These are phyloP conservation scores for Abrostola triplasia DNA, from an alignment of 2,888 invertebrate genomes.

Conservation along the genomic window DNA sequence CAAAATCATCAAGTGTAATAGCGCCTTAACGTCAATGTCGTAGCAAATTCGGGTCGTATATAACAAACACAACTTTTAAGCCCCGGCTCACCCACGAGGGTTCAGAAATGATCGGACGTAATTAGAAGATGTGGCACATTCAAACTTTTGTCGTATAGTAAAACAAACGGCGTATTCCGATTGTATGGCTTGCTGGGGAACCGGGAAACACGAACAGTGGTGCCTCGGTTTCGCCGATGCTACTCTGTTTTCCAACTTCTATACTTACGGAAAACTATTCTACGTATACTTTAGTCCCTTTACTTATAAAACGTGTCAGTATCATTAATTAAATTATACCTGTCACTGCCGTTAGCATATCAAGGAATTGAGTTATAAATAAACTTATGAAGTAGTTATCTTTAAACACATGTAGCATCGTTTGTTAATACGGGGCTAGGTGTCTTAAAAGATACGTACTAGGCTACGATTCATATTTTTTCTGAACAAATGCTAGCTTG, in stretches of 20 bases:
- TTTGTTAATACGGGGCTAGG: too few relatives aligned
- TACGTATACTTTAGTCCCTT: too few relatives aligned
- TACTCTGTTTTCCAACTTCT: constrained; percentile 14
- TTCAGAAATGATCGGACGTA: constrained; percentile 56
- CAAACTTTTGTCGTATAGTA: constrained; percentile 55
- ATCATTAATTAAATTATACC: too few relatives aligned
- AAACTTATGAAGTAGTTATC: too few relatives aligned
- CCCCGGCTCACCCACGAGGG: constrained; percentile 42
- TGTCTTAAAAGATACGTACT: too few relatives aligned
- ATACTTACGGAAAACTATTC: neutral
- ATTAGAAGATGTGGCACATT: constrained; percentile 55
- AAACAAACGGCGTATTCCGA: constrained; percentile 51
- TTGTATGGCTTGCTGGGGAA: constrained; percentile 29
- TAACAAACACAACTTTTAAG: constrained; percentile 53
- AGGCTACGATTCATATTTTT: too few relatives aligned
- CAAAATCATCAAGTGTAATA: constrained; percentile 29
- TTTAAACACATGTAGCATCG: too few relatives aligned
- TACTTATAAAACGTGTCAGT: too few relatives aligned
- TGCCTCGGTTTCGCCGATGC: constrained; percentile 1
- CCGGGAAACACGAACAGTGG: neutral
- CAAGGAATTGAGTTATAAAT: too few relatives aligned
- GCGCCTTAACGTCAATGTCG: constrained; percentile 44
- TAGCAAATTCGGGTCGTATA: constrained; percentile 40
- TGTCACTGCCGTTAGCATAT: too few relatives aligned
- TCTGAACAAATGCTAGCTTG: too few relatives aligned